Evolutionary conservation across 1,140 invertebrate species (phyloP).

Genomic region (Leptinotarsa texana): DNA sequence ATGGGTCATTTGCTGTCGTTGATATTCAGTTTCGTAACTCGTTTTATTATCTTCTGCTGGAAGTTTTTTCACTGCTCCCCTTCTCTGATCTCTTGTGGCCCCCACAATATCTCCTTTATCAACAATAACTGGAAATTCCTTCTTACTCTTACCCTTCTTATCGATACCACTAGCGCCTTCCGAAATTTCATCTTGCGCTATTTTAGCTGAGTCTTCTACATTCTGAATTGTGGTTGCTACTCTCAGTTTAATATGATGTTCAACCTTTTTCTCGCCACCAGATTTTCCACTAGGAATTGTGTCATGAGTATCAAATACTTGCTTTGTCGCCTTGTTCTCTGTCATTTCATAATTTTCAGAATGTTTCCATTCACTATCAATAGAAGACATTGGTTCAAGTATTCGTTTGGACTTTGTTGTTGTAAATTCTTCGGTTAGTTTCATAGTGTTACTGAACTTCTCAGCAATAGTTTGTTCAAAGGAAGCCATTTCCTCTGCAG

Average conservation of each 20-base stretch:
- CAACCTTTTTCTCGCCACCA: too few relatives aligned
- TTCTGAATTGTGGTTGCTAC: slow-evolving; percentile 20
- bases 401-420: neutral
- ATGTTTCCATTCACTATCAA: slow-evolving; percentile 13
- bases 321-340: neutral
- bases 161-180: neutral
- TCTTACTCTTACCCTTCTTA: slow-evolving; percentile 8
- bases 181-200: neutral
- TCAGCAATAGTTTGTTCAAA: slow-evolving; percentile 35
- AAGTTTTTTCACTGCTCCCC: too few relatives aligned
- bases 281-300: too few relatives aligned
- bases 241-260: neutral
- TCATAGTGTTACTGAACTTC: slow-evolving; percentile 36
- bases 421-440: slow-evolving; percentile 29
- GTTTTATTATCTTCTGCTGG: too few relatives aligned
- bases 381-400: neutral
- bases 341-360: slow-evolving; percentile 2
- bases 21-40: too few relatives aligned
- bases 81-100: too few relatives aligned
- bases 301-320: neutral
- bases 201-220: slow-evolving; percentile 11
- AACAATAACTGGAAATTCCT: neutral
- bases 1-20: too few relatives aligned
- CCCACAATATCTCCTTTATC: too few relatives aligned
- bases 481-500: slow-evolving; percentile 23